Percentiles rank a stretch among this genome's conserved stretches.
Conservation (phyloP, 2,888 invertebrate species). For the Gortyna flavago region DNA sequence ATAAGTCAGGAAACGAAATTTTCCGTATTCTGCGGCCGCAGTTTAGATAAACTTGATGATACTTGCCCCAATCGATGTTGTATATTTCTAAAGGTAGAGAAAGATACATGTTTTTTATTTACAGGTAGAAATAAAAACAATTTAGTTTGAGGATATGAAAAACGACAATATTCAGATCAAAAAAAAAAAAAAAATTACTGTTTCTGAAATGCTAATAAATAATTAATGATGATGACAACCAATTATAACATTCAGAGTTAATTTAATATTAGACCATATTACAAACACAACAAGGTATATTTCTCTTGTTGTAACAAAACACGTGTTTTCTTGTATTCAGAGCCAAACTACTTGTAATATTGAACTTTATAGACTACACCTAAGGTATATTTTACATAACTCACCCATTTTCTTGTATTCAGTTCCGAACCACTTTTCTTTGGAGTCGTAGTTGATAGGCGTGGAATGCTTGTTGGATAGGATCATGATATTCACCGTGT, state of each 20-base stretch:
- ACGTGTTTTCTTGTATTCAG: conserved; percentile 92
- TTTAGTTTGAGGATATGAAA: background rate
- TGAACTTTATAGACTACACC: background rate
- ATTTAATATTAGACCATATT: background rate
- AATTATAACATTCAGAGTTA: background rate
- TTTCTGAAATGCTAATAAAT: conserved; percentile 1
- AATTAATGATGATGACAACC: background rate
- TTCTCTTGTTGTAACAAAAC: background rate
- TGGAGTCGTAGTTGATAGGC: conserved; percentile 90
- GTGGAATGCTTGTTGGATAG: conserved; percentile 91
- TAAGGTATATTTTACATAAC: conserved; percentile 40
- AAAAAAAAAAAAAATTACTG: too few species aligned
- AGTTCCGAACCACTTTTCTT: conserved; percentile 96
- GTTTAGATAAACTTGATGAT: background rate
- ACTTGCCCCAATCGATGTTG: conserved; percentile 40
- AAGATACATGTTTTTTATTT: background rate
- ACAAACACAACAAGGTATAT: fast-evolving
- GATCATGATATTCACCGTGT: conserved; percentile 93
- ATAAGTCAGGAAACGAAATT: background rate
- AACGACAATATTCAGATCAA: too few species aligned
- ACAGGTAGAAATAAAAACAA: background rate
- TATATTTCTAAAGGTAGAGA: conserved; percentile 28
- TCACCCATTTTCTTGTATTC: conserved; percentile 92
- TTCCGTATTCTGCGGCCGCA: background rate
- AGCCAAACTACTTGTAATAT: conserved; percentile 93